Base-by-base conservation (phyloP, 2,113 vertebrate genomes). In the Muntiacus reevesi region DNA sequence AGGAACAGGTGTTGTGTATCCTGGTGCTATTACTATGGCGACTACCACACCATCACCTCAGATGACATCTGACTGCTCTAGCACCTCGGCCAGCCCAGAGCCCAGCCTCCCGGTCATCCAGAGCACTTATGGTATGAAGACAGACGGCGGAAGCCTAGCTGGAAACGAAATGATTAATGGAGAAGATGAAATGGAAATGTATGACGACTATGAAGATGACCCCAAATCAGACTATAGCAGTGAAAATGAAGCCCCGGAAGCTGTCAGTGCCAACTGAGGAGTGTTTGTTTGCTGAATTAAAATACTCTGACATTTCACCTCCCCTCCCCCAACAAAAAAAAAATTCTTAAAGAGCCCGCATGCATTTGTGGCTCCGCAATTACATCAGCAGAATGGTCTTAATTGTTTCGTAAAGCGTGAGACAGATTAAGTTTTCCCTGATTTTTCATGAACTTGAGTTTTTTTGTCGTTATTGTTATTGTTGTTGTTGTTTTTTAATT, bases 171-270 rank as follows among this genome's bases (percentile, higher is more conserved):
- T 99, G 90, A 99, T 99, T 92, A 99, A 99, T 1, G 99, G 99
- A 95, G 99, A 99, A 98, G 99, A 99, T 89, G 99, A 99, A 95
- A 99, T 99, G 99, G 99, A 99, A 99, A 99, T 99, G 99, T 99
- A 99, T 14, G 99, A 99, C 97, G 99, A 99, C 99, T 99, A 99
- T 97, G 99, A 99, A 99, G 99, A 99, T 2, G 99, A 99, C 93
- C 99, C 99, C 99, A 99, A 99, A 99, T 99, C 99, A 99, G 99
- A 99, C 99, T 99, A 99, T 99, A 99, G 99, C 98, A 99, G 99
- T 98, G 99, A 99, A 99, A 99, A 99, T 1, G 99, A 99, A 98
- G 99, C 99, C 98, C 99, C 99, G 55, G 99, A 99, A 99, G 99
- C 99, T 94, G 99, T 99, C 98, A 99, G 99, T 98, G 99, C 99